These are phyloP conservation scores for Rhinogobius similis DNA, from an alignment of 2,113 vertebrate genomes.

Conservation along the genomic window DNA sequence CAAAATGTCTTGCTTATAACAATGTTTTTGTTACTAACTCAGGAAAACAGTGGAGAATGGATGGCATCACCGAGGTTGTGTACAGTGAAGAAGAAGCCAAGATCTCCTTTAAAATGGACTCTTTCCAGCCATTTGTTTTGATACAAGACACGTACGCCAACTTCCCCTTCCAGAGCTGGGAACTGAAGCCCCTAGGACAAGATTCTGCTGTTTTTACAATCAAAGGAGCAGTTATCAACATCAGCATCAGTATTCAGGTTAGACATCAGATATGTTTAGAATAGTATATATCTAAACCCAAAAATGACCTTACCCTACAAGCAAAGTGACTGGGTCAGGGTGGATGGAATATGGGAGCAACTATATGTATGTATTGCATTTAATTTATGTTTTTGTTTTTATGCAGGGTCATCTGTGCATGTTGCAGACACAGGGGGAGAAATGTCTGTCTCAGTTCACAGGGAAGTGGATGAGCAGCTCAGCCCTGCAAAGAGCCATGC, in stretches of 20 bases:
- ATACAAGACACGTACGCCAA: conserved; percentile 84
- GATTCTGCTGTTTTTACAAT: conserved; percentile 76
- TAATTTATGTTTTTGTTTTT: background rate
- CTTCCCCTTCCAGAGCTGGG: conserved; percentile 87
- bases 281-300: background rate
- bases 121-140: conserved; percentile 79
- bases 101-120: conserved; percentile 79
- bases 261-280: background rate
- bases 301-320: background rate
- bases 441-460: conserved; percentile 62
- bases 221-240: conserved; percentile 68
- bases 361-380: background rate
- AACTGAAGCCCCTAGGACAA: conserved; percentile 75
- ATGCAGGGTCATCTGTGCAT: conserved; percentile 84
- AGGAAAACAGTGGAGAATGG: conserved; percentile 82
- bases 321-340: background rate
- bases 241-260: conserved; percentile 87
- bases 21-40: background rate
- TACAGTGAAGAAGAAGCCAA: conserved; percentile 58
- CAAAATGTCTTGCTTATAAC: background rate
- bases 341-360: background rate
- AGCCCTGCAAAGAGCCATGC: conserved; percentile 77
- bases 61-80: conserved; percentile 69
- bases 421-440: conserved; percentile 68
- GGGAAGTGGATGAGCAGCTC: conserved; percentile 82